Evolutionary conservation across 2,113 vertebrate genomes (phyloP).

Genomic region (Tursiops truncatus): DNA sequence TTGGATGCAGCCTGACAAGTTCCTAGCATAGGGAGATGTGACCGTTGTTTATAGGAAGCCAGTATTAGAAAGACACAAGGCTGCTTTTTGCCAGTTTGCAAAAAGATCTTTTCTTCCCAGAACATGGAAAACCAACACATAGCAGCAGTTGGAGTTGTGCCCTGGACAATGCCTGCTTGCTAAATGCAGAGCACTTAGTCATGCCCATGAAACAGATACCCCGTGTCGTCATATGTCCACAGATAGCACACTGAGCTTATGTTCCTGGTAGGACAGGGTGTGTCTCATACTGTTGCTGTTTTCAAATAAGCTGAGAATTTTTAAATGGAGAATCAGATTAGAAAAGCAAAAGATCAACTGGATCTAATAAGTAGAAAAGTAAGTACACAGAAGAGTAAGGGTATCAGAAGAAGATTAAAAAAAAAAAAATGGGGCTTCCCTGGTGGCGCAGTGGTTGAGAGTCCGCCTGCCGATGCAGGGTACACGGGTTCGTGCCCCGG

Average conservation of each 20-base stretch:
- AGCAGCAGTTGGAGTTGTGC: constrained; percentile 69
- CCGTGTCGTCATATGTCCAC: constrained; percentile 31
- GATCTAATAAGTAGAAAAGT: constrained; percentile 22
- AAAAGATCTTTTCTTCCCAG: constrained; percentile 41
- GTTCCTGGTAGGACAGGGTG: constrained; percentile 54
- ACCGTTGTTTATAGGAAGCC: constrained; percentile 26
- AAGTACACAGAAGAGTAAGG: not conserved
- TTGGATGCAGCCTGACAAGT: not conserved
- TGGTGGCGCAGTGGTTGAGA: no score
- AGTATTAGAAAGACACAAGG: constrained; percentile 34
- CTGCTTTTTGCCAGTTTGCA: constrained; percentile 36
- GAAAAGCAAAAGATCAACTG: constrained; percentile 41
- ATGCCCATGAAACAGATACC: constrained; percentile 60
- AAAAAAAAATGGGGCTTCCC: no score
- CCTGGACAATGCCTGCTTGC: constrained; percentile 52
- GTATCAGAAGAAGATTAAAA: not conserved
- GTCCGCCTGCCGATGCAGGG: no score
- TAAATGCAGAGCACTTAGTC: constrained; percentile 73
- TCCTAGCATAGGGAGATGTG: not conserved
- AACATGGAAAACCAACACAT: constrained; percentile 42
- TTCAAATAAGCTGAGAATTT: constrained; percentile 46
- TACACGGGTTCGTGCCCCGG: no score
- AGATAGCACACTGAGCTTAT: constrained; percentile 61
- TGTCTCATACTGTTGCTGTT: constrained; percentile 48
- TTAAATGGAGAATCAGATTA: constrained; percentile 10